Conservation (phyloP, 2,113 vertebrate genomes). For the Antechinus flavipes region DNA sequence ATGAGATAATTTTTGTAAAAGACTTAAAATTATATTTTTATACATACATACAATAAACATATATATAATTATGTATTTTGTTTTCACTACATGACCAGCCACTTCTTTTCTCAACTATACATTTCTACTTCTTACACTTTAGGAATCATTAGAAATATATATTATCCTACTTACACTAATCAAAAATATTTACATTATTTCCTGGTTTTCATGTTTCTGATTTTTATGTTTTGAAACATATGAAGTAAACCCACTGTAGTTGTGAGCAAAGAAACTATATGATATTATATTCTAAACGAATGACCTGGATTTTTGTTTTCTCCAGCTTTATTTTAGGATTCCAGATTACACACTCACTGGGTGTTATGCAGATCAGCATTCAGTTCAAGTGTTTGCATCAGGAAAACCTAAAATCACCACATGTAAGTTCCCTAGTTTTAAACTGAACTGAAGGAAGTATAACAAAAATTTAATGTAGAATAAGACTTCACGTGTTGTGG, state of each 20-base stretch:
- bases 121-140: background rate
- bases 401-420: constrained; percentile 92
- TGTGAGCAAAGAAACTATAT: background rate
- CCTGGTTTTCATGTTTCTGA: constrained; percentile 5
- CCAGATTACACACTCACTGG: constrained; percentile 94
- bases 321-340: constrained; percentile 93
- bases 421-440: constrained; percentile 85
- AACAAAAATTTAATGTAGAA: constrained; percentile 46
- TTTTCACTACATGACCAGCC: background rate
- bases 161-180: background rate
- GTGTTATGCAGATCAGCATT: constrained; percentile 94
- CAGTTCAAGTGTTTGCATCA: constrained; percentile 92
- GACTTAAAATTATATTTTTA: background rate
- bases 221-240: constrained; percentile 30
- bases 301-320: constrained; percentile 60
- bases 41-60: too few species aligned
- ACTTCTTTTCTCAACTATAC: background rate
- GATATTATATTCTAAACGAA: constrained; percentile 1
- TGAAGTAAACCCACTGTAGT: constrained; percentile 13
- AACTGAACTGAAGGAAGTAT: constrained; percentile 31
- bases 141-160: background rate
- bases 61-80: background rate
- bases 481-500: constrained; percentile 22
- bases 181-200: background rate
- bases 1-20: background rate